Evolutionary conservation across 2,113 vertebrate species (phyloP).

Genomic region (Caracal caracal): DNA sequence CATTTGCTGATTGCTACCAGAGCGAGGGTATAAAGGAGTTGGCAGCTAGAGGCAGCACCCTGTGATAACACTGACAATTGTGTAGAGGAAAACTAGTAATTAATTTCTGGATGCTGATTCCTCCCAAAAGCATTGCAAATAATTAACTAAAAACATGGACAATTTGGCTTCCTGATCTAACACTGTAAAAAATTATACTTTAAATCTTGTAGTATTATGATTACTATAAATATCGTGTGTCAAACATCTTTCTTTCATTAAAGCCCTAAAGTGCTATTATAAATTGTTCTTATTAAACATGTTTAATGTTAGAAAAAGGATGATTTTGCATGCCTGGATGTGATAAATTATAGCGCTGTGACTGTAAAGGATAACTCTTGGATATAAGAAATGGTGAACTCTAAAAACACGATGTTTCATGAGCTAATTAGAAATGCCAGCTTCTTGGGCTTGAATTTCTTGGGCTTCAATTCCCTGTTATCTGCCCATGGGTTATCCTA

Average conservation of each 20-base stretch:
- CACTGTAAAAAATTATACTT: constrained; percentile 64
- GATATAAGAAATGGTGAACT: constrained; percentile 62
- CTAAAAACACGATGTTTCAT: background rate
- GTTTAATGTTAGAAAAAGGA: constrained; percentile 78
- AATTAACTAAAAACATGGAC: constrained; percentile 68
- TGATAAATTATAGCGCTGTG: constrained; percentile 63
- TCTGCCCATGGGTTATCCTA: background rate
- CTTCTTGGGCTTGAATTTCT: constrained; percentile 45
- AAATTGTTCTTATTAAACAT: constrained; percentile 79
- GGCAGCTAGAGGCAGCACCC: constrained; percentile 23
- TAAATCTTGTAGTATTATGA: constrained; percentile 66
- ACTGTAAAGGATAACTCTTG: constrained; percentile 58
- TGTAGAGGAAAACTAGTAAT: constrained; percentile 58
- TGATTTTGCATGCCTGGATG: constrained; percentile 62
- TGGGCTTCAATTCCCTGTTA: constrained; percentile 5
- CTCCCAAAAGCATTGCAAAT: constrained; percentile 12
- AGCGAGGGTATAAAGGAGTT: background rate
- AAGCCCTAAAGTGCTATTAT: constrained; percentile 72
- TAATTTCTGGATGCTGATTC: constrained; percentile 73
- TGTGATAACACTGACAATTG: constrained; percentile 1
- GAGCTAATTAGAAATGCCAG: constrained; percentile 64
- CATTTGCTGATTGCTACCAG: constrained; percentile 30
- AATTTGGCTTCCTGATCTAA: constrained; percentile 67
- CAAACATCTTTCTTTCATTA: constrained; percentile 73
- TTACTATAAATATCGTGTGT: constrained; percentile 72